Percentiles rank a stretch among this genome's conserved stretches.
Conservation (phyloP, 2,888 invertebrate genomes). For the Drosophila melanosoma region DNA sequence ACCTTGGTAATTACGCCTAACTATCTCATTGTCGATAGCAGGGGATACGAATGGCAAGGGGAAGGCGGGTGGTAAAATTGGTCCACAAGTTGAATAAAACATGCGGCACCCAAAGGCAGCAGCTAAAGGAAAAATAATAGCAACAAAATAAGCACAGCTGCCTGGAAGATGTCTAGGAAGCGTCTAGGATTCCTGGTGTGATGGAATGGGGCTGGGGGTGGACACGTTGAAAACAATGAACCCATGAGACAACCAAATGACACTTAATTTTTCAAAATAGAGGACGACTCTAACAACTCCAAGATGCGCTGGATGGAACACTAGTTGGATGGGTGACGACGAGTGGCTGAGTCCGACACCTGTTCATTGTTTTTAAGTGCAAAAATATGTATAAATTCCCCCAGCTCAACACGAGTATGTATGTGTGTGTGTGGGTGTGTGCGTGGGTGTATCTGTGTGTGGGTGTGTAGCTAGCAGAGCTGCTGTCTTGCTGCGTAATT, state of each 20-base stretch:
- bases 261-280: constrained; percentile 77
- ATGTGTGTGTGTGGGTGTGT: constrained; percentile 8
- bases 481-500: constrained; percentile 71
- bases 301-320: constrained; percentile 3
- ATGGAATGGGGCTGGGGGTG: background rate
- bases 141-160: constrained; percentile 14
- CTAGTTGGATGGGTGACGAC: constrained; percentile 1
- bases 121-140: constrained; percentile 29
- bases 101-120: constrained; percentile 42
- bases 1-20: constrained; percentile 79
- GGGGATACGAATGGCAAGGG: background rate
- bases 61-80: background rate
- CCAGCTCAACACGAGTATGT: background rate
- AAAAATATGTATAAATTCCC: constrained; percentile 44
- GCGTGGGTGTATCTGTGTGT: constrained; percentile 11
- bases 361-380: constrained; percentile 47
- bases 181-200: background rate
- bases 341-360: constrained; percentile 42
- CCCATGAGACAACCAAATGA: constrained; percentile 68
- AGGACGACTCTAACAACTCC: constrained; percentile 31
- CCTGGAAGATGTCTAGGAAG: constrained; percentile 29
- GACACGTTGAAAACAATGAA: constrained; percentile 62
- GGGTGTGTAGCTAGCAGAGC: constrained; percentile 12
- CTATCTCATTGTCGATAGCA: constrained; percentile 73
- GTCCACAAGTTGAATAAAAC: constrained; percentile 56